Evolutionary conservation across 1,140 invertebrate species (phyloP).

Genomic region (Drosophila tropicalis): DNA sequence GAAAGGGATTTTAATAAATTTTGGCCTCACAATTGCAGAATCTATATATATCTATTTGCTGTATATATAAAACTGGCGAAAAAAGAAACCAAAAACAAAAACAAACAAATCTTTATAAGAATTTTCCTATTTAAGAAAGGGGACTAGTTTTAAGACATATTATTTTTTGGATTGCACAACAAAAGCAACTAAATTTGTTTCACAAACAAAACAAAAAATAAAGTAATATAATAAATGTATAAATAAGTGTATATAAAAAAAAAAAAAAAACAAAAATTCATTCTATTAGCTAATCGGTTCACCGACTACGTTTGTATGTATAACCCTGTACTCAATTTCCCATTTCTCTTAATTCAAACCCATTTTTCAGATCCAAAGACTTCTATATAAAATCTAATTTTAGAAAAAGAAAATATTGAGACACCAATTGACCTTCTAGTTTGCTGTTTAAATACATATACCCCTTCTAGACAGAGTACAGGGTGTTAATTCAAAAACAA

Average conservation of each 20-base stretch:
- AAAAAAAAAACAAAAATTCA: no score
- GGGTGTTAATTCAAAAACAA: background rate
- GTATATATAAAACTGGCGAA: conserved; percentile 12
- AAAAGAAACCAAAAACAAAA: background rate
- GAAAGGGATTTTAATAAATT: background rate
- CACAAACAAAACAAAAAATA: background rate
- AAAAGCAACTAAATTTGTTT: conserved; percentile 1
- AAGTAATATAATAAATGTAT: background rate
- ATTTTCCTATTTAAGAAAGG: background rate
- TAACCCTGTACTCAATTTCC: no score
- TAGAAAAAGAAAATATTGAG: no score
- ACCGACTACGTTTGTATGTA: no score
- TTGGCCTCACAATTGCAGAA: conserved; percentile 5
- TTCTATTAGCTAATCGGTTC: no score
- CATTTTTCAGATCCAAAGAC: no score
- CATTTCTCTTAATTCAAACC: no score
- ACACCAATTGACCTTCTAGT: no score
- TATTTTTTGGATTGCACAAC: conserved; percentile 6
- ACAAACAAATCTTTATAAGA: background rate
- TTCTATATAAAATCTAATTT: no score
- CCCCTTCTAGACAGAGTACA: background rate
- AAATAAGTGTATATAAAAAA: no score
- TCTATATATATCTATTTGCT: background rate
- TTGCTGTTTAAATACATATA: no score
- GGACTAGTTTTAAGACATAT: conserved; percentile 2